A percentile compares a stretch with the other conserved stretches of the same genome.
Evolutionary conservation across 2,113 vertebrate genomes (phyloP).

Genomic region (Epinephelus lanceolatus): DNA sequence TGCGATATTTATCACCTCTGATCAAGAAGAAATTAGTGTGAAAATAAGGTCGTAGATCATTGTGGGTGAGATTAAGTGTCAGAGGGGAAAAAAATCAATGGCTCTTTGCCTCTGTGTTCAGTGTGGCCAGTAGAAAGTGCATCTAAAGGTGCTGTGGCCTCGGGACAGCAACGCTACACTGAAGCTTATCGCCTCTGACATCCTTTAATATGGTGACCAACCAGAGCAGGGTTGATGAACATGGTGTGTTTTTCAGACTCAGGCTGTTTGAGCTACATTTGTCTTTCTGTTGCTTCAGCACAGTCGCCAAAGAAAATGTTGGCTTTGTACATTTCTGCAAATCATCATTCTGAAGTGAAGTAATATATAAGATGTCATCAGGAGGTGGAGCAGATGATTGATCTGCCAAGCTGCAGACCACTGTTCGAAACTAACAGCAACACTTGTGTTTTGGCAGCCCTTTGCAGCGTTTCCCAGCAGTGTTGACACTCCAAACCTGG

Average conservation of each 20-base stretch:
- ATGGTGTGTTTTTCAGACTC: conserved; percentile 25
- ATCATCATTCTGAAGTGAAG: no score
- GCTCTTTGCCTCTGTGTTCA: conserved; percentile 42
- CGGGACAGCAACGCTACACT: conserved; percentile 63
- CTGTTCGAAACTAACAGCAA: no score
- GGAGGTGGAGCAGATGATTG: no score
- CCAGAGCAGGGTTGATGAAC: conserved; percentile 21
- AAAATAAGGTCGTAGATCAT: conserved; percentile 89
- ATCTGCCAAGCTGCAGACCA: no score
- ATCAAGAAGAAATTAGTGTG: conserved; percentile 89
- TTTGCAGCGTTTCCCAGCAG: no score
- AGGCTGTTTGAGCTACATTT: conserved; percentile 22
- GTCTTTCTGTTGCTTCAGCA: neutral
- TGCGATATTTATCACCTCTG: conserved; percentile 89
- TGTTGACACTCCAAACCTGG: no score
- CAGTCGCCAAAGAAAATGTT: no score
- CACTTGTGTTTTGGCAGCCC: no score
- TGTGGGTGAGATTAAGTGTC: conserved; percentile 85
- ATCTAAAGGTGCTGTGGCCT: conserved; percentile 69
- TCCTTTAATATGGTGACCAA: conserved; percentile 48
- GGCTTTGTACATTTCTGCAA: no score
- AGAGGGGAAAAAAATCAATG: conserved; percentile 83
- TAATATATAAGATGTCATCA: no score
- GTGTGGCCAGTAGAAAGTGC: conserved; percentile 67
- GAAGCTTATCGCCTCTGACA: conserved; percentile 65